Evolutionary conservation across 1,140 invertebrate species (phyloP), one percentile per base, ranked within the genome.

Genomic region (Lordiphosa stackelbergi): DNA sequence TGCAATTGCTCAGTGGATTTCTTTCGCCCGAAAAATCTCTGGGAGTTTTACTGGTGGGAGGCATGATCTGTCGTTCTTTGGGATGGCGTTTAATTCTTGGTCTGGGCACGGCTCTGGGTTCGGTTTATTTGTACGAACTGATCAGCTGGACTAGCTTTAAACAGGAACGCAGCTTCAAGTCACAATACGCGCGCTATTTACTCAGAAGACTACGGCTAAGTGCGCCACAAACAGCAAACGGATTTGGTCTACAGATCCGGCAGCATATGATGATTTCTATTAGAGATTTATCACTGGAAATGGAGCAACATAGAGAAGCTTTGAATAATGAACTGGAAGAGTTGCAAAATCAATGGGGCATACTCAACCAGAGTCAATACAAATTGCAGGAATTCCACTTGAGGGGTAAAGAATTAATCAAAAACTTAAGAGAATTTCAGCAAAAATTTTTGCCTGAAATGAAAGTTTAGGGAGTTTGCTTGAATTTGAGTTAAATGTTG

Each of bases 121-220:
- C 94, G 58, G 89, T 99, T 5, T 99, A 99, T 90, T 86, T 94
- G 4, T 99, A 99, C 87, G 98, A 99, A 90, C 91, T 97, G 54
- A 89, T 98, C n/a, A 97, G 96, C 2, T 99, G 98, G 98, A 99
- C 98, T 10, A 97, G 94, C 58, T 94, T 93, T 85, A 97, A 97
- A 4, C 97, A 98, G 89, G 97, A 99, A 89, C 91, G 94, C 16
- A 90, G 94, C 63, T 99, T 99, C 88, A 99, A 99, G 89, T 90
- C 91, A 43, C 98, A 99, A 89, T 99, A 99, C 89, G 95, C 98
- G 6, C 90, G 92, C 45, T 98, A 99, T 89, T 95, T 97, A 37
- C 95, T 96, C n/a, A 93, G 93, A 69, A 98, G 99, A 89, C 90
- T 99, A 45, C 91, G 94, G 98, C 85, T 60, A 0, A n/a, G 22